phyloP scores from a whole-genome alignment of 2,113 vertebrate genomes.

The Channa argus region DNA sequence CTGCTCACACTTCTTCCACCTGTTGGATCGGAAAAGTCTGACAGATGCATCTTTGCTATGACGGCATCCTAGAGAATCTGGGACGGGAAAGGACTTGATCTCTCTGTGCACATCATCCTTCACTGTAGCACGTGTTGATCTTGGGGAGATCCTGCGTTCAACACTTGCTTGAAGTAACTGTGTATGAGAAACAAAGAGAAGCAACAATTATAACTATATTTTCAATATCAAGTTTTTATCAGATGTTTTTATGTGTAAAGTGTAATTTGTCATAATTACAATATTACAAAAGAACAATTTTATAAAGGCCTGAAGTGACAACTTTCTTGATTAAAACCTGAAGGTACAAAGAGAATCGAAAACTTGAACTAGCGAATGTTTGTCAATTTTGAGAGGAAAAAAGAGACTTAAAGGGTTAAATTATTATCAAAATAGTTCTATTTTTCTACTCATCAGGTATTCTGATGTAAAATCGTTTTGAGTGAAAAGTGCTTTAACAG shows the following conservation, averaged over 20 bases:
- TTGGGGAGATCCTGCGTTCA: not conserved
- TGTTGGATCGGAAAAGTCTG: conserved; percentile 58
- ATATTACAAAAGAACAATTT: not conserved
- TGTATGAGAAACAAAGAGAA: not conserved
- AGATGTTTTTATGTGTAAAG: too few species aligned
- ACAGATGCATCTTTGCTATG: conserved; percentile 66
- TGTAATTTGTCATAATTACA: too few species aligned
- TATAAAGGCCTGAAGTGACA: not conserved
- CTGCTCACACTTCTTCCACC: conserved; percentile 57
- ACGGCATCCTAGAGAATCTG: conserved; percentile 29
- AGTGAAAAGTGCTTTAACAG: not conserved
- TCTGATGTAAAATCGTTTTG: not conserved
- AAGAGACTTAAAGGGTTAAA: not conserved
- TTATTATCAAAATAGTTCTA: not conserved
- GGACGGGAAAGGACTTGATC: conserved; percentile 45
- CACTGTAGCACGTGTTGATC: conserved; percentile 54
- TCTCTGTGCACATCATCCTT: conserved; percentile 58
- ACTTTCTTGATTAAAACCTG: not conserved
- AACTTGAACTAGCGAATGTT: not conserved
- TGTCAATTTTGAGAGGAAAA: not conserved
- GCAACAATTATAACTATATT: too few species aligned
- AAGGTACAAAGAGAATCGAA: not conserved
- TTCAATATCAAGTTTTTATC: too few species aligned
- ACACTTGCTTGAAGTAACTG: conserved; percentile 48
- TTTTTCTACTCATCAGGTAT: not conserved